Evolutionary conservation across 2,797 vertebrate species (phyloP), one percentile per base, ranked within the genome.

Genomic region (Pipistrellus pygmaeus): DNA sequence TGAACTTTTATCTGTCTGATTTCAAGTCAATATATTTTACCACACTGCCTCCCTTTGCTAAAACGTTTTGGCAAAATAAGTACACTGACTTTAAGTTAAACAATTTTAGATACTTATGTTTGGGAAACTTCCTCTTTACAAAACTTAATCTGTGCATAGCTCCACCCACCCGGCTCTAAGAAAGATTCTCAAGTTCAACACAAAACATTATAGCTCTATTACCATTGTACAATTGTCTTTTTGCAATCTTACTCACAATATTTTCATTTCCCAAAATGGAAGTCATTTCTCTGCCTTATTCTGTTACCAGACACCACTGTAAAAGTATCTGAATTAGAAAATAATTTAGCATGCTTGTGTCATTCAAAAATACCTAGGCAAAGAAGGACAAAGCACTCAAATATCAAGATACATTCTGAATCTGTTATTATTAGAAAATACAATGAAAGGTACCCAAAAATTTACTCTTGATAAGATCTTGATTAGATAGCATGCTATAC

Each of bases 181-280:
- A 12, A 93, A 83, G 41, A 62, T 72, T 60, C 55, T 71, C 86
- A 71, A 38, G 51, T 75, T 93, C n/a, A 38, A 76, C 30, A 62
- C 3, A 66, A 25, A 64, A 85, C 20, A 17, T 71, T 66, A 66
- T 30, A 46, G 30, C 68, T 66, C 12, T 71, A 51, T n/a, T 64
- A 78, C 46, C 17, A 27, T 4, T 48, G 62, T 62, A 75, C 4
- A 76, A 41, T 8, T 14, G 8, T 41, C 44, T 62, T 80, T 48
- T 71, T 73, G 32, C 32, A 85, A 3, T 80, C 57, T 83, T 90
- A 46, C 88, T 85, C 7, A 75, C 32, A 25, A 91, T 72, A 71
- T 94, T 84, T 90, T 97, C 38, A 87, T 71, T 91, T 93, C 27
- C 71, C 62, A 78, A 93, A 84, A 15, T 35, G 10, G 94, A 93